These are phyloP conservation scores for Pecten maximus DNA, from an alignment of 2,888 invertebrate species.

Conservation along the genomic window DNA sequence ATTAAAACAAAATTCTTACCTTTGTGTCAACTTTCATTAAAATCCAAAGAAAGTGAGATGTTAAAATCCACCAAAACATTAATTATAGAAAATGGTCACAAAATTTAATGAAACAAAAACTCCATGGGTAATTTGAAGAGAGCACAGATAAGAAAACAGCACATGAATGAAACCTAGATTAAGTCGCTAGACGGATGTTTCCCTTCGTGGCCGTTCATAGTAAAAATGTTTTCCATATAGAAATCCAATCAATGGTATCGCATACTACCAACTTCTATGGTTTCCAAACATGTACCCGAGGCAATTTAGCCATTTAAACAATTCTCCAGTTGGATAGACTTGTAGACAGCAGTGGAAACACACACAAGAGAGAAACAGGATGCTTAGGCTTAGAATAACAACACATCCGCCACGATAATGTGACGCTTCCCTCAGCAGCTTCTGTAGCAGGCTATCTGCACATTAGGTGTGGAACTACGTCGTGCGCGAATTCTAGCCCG, in stretches of 20 bases:
- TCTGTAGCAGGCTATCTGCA: not conserved
- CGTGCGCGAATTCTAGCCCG: not conserved
- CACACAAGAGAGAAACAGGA: not conserved
- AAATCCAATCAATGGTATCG: not conserved
- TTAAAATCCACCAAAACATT: too few relatives aligned
- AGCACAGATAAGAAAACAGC: not conserved
- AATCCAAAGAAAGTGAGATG: not conserved
- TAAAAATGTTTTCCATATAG: slow-evolving; percentile 13
- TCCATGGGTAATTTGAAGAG: not conserved
- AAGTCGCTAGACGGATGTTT: not conserved
- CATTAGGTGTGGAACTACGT: not conserved
- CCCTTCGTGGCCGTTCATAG: not conserved
- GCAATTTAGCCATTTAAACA: slow-evolving; percentile 24
- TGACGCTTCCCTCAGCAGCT: not conserved
- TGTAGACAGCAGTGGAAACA: not conserved
- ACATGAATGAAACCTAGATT: too few relatives aligned
- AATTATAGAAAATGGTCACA: not conserved
- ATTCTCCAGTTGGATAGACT: slow-evolving; percentile 9
- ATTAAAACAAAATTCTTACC: too few relatives aligned
- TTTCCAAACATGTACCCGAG: not conserved
- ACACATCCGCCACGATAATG: not conserved
- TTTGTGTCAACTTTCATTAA: not conserved
- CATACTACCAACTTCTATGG: not conserved
- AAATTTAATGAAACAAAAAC: not conserved
- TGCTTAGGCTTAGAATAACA: not conserved